phyloP scores from a whole-genome alignment of 1,140 invertebrate genomes.

The Helicorthomorpha holstii region DNA sequence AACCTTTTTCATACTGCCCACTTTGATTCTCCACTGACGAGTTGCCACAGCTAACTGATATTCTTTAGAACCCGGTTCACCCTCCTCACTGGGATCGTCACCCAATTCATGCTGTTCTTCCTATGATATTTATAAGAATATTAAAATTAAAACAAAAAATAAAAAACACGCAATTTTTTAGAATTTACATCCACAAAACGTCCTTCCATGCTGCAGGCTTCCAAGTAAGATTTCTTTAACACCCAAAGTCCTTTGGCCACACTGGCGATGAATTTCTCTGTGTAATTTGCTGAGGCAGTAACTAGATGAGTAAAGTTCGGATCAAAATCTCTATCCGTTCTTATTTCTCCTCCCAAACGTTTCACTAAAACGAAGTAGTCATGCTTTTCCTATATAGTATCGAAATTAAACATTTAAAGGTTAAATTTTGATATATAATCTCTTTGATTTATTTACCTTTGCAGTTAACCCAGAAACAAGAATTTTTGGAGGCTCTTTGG shows the following conservation, averaged over 20 bases:
- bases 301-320: constrained; percentile 54
- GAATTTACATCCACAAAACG: constrained; percentile 48
- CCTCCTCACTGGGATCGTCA: constrained; percentile 19
- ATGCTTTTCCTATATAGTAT: no score
- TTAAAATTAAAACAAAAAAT: constrained; percentile 2
- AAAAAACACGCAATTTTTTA: background rate
- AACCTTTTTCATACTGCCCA: background rate
- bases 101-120: constrained; percentile 40
- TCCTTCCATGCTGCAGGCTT: constrained; percentile 39
- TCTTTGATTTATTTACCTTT: no score
- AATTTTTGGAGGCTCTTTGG: no score
- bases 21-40: constrained; percentile 19
- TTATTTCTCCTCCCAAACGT: constrained; percentile 46
- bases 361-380: constrained; percentile 35
- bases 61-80: constrained; percentile 9
- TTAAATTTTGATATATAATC: no score
- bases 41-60: constrained; percentile 22
- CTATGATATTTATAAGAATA: constrained; percentile 21
- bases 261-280: constrained; percentile 67
- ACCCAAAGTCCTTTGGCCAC: constrained; percentile 77
- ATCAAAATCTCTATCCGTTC: constrained; percentile 42
- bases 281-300: constrained; percentile 48
- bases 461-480: no score
- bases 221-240: constrained; percentile 55
- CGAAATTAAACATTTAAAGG: no score